Evolutionary conservation across 2,797 vertebrate species (phyloP), one percentile per base, ranked within the genome.

Genomic region (Enteromius paludinosus): DNA sequence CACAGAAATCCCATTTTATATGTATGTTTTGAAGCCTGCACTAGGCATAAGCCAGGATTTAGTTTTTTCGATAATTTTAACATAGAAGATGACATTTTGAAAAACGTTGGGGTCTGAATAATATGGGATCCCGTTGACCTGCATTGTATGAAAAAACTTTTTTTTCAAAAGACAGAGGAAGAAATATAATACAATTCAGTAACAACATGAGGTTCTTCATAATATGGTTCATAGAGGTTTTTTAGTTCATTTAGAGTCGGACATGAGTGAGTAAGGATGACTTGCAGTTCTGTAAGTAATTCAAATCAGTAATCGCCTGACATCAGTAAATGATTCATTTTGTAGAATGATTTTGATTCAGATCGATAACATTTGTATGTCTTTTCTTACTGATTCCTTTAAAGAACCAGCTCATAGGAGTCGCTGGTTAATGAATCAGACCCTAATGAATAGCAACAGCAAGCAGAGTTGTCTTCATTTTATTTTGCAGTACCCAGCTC

Each of bases 1-100:
- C 66, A 59, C 78, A 62, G 75, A 69, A 72, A 43, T 12, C 49
- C 30, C 38, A 56, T 45, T 73, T 45, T n/a, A 59, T 38, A 30
- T 38, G 28, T 6, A 41, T 49, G n/a, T 8, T 76, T 81, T 76
- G 20, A 65, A 17, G 49, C 54, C 17, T 80, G 62, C 62, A 23
- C 43, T 38, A 54, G 38, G 59, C n/a, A 38, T 6, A 38, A 35
- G 38, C 14, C 43, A 64, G 41, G 49, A 49, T 65, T 78, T 20
- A 5, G 9, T 38, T 30, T 30, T n/a, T 33, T 33, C 10, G 25
- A 54, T 10, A 3, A 52, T n/a, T 52, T 33, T 7, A 52, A 52
- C 17, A 73, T 12, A 73, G 14, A 54, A 14, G 28, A 54, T 49
- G 9, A 71, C 5, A 20, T 35, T 35, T n/a, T 3, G 5, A 49